Evolutionary conservation across 1,140 invertebrate species (phyloP).

Genomic region (Oncopeltus fasciatus): DNA sequence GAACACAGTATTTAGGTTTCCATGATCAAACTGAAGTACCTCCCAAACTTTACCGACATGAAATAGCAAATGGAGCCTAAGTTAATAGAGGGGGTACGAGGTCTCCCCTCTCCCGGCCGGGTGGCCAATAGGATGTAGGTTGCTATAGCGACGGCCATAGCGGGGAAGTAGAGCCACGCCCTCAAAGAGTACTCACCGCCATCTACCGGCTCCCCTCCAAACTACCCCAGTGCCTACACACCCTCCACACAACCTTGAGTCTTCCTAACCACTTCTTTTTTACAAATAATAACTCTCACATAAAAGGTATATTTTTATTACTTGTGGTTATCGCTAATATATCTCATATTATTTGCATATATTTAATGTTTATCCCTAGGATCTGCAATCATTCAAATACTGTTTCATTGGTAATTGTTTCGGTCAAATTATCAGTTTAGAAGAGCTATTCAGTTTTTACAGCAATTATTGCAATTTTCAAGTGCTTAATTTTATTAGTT

Average conservation of each 20-base stretch:
- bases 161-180: not conserved
- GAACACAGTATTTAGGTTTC: slow-evolving; percentile 27
- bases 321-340: not conserved
- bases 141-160: slow-evolving; percentile 11
- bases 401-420: not conserved
- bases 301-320: not conserved
- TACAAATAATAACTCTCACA: slow-evolving; percentile 3
- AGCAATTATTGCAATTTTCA: not conserved
- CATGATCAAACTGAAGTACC: slow-evolving; percentile 27
- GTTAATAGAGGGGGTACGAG: slow-evolving; percentile 12
- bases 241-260: not conserved
- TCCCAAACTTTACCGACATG: slow-evolving; percentile 24
- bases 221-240: slow-evolving; percentile 2
- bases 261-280: slow-evolving; percentile 3
- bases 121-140: not conserved
- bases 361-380: not conserved
- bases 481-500: too few relatives aligned
- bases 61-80: slow-evolving; percentile 20
- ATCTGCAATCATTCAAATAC: not conserved
- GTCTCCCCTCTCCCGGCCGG: not conserved
- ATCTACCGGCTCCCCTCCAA: not conserved
- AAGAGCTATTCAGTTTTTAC: not conserved
- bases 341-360: not conserved
- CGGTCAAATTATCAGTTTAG: not conserved
- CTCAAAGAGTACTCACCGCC: not conserved